A percentile compares a stretch with the other conserved stretches of the same genome.
Evolutionary conservation across 1,140 invertebrate genomes (phyloP).

Genomic region (Hirudo medicinalis): DNA sequence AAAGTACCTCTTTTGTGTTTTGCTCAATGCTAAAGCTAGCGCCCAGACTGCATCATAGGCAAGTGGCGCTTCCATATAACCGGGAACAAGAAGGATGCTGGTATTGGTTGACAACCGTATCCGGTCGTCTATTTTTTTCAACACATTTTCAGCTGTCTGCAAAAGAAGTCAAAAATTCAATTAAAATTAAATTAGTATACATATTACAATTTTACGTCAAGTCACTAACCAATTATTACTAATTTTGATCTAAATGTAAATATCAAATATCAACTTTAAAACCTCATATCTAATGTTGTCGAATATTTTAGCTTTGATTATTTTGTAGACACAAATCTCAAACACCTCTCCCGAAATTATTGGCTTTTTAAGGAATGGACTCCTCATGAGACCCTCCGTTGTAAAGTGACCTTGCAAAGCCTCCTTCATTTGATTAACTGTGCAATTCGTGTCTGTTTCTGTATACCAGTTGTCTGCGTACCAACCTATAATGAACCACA

Average conservation of each 20-base stretch:
- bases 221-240: too few species aligned
- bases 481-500: constrained; percentile 99
- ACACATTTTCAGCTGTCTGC: constrained; percentile 18
- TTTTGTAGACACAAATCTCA: background rate
- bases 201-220: too few species aligned
- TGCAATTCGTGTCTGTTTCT: constrained; percentile 73
- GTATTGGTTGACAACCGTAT: constrained; percentile 13
- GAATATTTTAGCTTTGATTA: too few species aligned
- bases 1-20: constrained; percentile 50
- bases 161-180: background rate
- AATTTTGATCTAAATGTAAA: too few species aligned
- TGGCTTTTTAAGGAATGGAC: constrained; percentile 69
- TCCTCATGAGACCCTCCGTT: constrained; percentile 95
- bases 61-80: constrained; percentile 91
- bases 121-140: constrained; percentile 19
- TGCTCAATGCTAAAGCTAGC: constrained; percentile 88
- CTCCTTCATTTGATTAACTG: constrained; percentile 70
- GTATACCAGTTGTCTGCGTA: constrained; percentile 99
- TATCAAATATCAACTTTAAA: too few species aligned
- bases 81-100: constrained; percentile 38
- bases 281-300: too few species aligned
- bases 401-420: constrained; percentile 60
- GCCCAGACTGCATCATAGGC: constrained; percentile 99
- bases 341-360: constrained; percentile 80
- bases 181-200: too few species aligned